Percentiles rank a stretch among this genome's conserved stretches.
phyloP scores from a whole-genome alignment of 2,113 vertebrate species.

The Megaleporinus macrocephalus region DNA sequence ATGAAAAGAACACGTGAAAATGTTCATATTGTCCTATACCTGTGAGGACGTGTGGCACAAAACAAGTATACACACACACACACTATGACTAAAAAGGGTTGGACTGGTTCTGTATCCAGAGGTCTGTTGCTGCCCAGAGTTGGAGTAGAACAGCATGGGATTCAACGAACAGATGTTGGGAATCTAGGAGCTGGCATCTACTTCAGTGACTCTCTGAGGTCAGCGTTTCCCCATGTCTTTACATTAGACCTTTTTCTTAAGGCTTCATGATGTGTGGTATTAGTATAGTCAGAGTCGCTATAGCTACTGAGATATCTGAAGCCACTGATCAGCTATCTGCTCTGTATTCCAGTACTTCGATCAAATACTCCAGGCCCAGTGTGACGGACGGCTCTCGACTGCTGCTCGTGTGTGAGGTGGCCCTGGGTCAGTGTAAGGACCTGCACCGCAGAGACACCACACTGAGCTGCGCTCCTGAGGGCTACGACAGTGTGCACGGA shows the following conservation, averaged over 20 bases:
- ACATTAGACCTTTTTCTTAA: background rate
- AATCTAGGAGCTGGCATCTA: constrained; percentile 89
- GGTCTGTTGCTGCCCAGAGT: constrained; percentile 84
- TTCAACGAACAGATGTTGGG: constrained; percentile 83
- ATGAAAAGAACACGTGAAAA: too few relatives aligned
- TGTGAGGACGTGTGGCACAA: too few relatives aligned
- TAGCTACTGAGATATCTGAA: background rate
- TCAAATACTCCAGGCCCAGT: constrained; percentile 82
- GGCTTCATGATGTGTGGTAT: background rate
- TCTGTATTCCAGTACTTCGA: constrained; percentile 69
- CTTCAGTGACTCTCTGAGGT: constrained; percentile 84
- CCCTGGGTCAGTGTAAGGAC: constrained; percentile 77
- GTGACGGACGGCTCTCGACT: constrained; percentile 77
- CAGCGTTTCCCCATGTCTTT: constrained; percentile 29
- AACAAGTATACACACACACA: background rate
- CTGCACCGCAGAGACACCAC: constrained; percentile 67
- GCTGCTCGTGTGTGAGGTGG: constrained; percentile 83
- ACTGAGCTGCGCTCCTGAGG: constrained; percentile 76
- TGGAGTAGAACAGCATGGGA: constrained; percentile 81
- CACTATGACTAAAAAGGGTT: background rate
- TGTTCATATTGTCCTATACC: too few relatives aligned
- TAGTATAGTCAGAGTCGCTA: background rate
- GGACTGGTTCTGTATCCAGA: constrained; percentile 62
- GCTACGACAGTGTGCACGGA: constrained; percentile 82
- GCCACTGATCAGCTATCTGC: background rate